Evolutionary conservation across 2,797 vertebrate species (phyloP).

Genomic region (Darevskia mixta): DNA sequence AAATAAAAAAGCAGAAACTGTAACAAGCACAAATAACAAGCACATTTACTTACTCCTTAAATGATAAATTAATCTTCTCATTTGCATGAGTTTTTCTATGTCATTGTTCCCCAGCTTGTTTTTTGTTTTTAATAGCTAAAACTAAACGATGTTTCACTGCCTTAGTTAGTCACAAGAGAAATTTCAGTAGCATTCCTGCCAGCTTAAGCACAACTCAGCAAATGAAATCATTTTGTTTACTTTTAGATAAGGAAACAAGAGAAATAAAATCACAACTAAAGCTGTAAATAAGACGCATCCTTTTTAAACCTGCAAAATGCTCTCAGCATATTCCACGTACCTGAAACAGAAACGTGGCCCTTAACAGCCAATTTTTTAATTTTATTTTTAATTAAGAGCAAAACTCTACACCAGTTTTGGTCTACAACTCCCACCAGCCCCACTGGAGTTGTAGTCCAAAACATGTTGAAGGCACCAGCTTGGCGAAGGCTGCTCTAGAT

Average conservation of each 20-base stretch:
- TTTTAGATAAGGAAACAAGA: not conserved
- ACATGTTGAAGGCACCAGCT: too few species aligned
- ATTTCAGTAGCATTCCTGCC: not conserved
- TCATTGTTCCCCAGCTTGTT: not conserved
- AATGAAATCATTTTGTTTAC: not conserved
- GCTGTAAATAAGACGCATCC: not conserved
- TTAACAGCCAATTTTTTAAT: not conserved
- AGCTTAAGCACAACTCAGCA: not conserved
- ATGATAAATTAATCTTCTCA: not conserved
- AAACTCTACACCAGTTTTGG: not conserved
- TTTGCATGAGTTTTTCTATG: not conserved
- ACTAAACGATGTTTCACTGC: not conserved
- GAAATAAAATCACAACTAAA: not conserved
- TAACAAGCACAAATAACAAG: conserved; percentile 14
- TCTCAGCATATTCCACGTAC: not conserved
- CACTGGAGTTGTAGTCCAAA: too few species aligned
- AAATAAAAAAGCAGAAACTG: conserved; percentile 43
- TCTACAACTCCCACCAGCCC: too few species aligned
- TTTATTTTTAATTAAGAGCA: not conserved
- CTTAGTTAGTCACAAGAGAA: not conserved
- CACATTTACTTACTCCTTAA: not conserved
- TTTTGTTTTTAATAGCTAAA: not conserved
- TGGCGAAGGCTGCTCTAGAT: not conserved
- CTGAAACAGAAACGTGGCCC: too few species aligned
- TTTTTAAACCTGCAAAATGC: not conserved